Evolutionary conservation across 2,797 vertebrate species (phyloP).

Genomic region (Dallia pectoralis): DNA sequence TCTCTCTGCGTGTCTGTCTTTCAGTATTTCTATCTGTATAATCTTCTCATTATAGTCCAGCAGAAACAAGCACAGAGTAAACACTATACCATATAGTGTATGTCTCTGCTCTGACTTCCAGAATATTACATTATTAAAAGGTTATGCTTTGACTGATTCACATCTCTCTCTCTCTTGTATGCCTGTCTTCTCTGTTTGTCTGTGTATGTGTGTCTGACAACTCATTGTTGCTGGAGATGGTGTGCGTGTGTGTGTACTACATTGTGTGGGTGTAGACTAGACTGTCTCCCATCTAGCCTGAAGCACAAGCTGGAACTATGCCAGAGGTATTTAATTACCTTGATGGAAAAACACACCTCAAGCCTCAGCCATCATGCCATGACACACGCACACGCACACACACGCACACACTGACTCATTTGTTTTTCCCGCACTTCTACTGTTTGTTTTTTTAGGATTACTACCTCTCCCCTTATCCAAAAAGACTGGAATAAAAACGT

Average conservation of each 20-base stretch:
- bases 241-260: slow-evolving; percentile 57
- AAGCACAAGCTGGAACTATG: slow-evolving; percentile 62
- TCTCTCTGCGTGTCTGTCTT: not conserved
- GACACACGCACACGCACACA: not conserved
- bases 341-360: slow-evolving; percentile 21
- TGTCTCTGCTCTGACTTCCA: slow-evolving; percentile 56
- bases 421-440: no score
- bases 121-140: slow-evolving; percentile 62
- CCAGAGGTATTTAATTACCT: slow-evolving; percentile 64
- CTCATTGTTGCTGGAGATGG: slow-evolving; percentile 58
- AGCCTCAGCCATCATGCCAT: not conserved
- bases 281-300: slow-evolving; percentile 55
- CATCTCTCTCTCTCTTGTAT: slow-evolving; percentile 42
- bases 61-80: slow-evolving; percentile 46
- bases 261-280: slow-evolving; percentile 61
- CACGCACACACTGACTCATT: no score
- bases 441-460: no score
- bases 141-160: slow-evolving; percentile 68
- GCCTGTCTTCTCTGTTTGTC: slow-evolving; percentile 22
- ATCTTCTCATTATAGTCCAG: not conserved
- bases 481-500: no score
- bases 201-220: slow-evolving; percentile 63
- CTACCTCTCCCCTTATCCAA: no score
- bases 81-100: slow-evolving; percentile 55
- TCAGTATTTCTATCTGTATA: not conserved